These are phyloP conservation scores for Eulemur rufifrons DNA, from an alignment of 2,113 vertebrate genomes.

Conservation along the genomic window DNA sequence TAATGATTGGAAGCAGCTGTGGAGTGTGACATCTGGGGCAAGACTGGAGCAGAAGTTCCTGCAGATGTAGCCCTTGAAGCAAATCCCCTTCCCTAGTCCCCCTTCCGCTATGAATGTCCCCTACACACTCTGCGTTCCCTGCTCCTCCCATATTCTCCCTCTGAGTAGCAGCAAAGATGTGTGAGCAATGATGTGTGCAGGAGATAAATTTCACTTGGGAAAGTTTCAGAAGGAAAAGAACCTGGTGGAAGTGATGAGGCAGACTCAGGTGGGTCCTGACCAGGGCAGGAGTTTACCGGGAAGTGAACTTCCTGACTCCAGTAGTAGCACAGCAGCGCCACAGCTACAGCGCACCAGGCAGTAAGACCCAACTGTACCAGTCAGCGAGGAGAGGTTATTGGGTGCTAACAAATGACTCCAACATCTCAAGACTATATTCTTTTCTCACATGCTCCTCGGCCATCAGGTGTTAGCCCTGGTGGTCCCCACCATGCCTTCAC, in stretches of 20 bases:
- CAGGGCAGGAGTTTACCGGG: too few relatives aligned
- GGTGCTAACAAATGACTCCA: neutral
- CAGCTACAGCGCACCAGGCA: too few relatives aligned
- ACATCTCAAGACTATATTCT: neutral
- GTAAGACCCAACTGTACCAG: rapidly evolving
- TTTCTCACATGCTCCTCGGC: rapidly evolving
- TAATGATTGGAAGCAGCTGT: constrained; percentile 76
- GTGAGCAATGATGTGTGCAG: neutral
- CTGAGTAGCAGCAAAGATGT: neutral
- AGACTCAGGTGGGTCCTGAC: neutral
- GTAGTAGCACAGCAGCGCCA: rapidly evolving
- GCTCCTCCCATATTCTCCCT: neutral
- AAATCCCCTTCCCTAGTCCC: neutral
- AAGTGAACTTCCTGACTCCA: neutral
- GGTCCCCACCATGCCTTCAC: neutral
- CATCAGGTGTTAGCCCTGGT: neutral
- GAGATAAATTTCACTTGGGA: neutral
- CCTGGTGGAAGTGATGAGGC: neutral
- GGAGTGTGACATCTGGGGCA: constrained; percentile 60
- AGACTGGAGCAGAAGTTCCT: constrained; percentile 38
- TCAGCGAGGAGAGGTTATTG: neutral
- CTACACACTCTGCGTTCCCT: too few relatives aligned
- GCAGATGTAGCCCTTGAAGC: neutral
- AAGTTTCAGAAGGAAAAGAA: neutral
- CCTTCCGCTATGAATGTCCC: neutral